Percentiles rank a stretch among this genome's conserved stretches.
Evolutionary conservation across 2,113 vertebrate species (phyloP).

Genomic region (Clupea harengus): DNA sequence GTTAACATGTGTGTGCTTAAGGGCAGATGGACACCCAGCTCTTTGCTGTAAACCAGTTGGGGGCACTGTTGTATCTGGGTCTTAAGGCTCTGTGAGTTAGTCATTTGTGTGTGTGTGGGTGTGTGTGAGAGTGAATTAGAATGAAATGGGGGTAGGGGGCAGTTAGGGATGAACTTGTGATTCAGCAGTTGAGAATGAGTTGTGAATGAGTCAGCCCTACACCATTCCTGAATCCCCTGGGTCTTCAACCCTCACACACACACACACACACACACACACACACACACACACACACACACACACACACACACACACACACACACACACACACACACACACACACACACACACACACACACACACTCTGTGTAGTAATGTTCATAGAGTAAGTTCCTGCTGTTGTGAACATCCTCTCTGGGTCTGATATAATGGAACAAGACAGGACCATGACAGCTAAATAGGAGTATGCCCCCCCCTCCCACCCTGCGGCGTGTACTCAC

Average conservation of each 20-base stretch:
- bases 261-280: background rate
- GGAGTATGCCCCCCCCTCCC: background rate
- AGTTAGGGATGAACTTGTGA: conserved; percentile 59
- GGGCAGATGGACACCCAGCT: background rate
- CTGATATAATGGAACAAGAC: background rate
- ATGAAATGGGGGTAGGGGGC: conserved; percentile 6
- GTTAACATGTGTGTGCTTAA: background rate
- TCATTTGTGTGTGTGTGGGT: background rate
- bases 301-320: background rate
- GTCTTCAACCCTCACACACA: background rate
- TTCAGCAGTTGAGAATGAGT: conserved; percentile 59
- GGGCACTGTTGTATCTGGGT: background rate
- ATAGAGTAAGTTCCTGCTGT: no score
- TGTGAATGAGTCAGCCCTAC: conserved; percentile 61
- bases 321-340: background rate
- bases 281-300: background rate
- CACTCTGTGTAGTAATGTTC: background rate
- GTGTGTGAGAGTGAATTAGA: conserved; percentile 23
- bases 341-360: background rate
- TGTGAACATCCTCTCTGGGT: background rate
- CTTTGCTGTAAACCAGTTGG: conserved; percentile 1
- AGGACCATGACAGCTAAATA: background rate
- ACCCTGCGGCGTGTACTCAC: background rate
- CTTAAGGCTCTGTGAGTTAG: background rate
- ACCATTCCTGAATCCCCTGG: conserved; percentile 36